Percentiles rank a stretch among this genome's conserved stretches.
Conservation (phyloP, 2,113 vertebrate genomes). For the Opisthocomus hoazin region DNA sequence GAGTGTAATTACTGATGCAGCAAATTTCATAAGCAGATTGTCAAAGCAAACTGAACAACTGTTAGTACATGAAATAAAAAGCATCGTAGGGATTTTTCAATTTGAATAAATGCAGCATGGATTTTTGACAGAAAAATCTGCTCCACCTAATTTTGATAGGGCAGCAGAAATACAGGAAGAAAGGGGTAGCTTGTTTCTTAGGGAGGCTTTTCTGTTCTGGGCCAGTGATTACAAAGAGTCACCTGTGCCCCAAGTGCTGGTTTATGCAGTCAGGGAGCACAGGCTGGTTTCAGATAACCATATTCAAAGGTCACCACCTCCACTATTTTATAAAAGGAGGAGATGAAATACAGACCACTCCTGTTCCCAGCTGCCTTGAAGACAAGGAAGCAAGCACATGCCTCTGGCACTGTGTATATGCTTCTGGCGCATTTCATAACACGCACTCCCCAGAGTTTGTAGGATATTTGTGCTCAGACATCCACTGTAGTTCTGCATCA, state of each 20-base stretch:
- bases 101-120: not conserved
- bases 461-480: not conserved
- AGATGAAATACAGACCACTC: not conserved
- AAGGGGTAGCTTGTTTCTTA: not conserved
- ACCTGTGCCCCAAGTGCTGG: not conserved
- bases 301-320: not conserved
- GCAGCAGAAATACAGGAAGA: not conserved
- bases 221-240: not conserved
- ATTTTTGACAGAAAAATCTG: not conserved
- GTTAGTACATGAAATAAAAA: not conserved
- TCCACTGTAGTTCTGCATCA: not conserved
- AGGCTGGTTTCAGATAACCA: not conserved
- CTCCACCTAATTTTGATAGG: not conserved
- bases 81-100: not conserved
- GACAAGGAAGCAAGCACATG: not conserved
- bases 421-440: not conserved
- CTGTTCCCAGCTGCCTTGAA: not conserved
- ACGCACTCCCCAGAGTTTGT: accelerated
- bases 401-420: not conserved
- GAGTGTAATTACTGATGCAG: not conserved
- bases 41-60: not conserved
- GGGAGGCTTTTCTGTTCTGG: not conserved
- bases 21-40: not conserved
- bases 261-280: not conserved
- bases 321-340: not conserved